Evolutionary conservation across 1,140 invertebrate genomes (phyloP), one percentile per base, ranked within the genome.

Genomic region (Yoshiicerus persimilis): DNA sequence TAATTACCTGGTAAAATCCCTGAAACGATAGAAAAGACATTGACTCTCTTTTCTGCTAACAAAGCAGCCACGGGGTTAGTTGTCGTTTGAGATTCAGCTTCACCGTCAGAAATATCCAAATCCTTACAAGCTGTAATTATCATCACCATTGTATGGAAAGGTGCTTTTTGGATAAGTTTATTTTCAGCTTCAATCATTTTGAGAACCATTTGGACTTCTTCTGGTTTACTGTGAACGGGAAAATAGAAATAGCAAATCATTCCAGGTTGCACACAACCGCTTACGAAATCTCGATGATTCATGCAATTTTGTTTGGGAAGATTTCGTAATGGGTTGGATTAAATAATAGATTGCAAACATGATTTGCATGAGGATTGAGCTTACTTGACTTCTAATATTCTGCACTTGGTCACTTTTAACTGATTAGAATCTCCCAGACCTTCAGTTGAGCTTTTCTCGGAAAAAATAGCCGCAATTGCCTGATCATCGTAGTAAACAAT

Each of bases 361-460:
- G 20, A 56, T 16, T 20, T 56, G 47, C 20, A 56, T 16, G 47
- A n/a, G 4, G n/a, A 56, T 56, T n/a, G 13, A n/a, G n/a, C 95
- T 95, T 92, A 97, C 96, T 95, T 95, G 88, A 96, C 96, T 94
- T 97, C 96, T 89, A 97, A 95, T 87, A 97, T 93, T 92, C 96
- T 95, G 91, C 96, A 97, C 91, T 95, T 95, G 23, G 95, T 93
- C 16, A 96, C 92, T 84, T 93, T 92, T 91, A 95, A 95, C 87
- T 94, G 92, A 23, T 30, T 9, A 38, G 30, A 20, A 20, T 38
- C 16, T 4, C 23, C 32, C 20, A 2, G 20, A 34, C 32, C 75
- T n/a, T 38, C 32, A 20, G 0, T 36, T 23, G 75, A 38, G 20
- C 13, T 80, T 34, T 80, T 80, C 32, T 95, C 95, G 41, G 96